Percentiles rank a stretch among this genome's conserved stretches.
phyloP scores from a whole-genome alignment of 2,888 invertebrate genomes.

The Ophion costatus region DNA sequence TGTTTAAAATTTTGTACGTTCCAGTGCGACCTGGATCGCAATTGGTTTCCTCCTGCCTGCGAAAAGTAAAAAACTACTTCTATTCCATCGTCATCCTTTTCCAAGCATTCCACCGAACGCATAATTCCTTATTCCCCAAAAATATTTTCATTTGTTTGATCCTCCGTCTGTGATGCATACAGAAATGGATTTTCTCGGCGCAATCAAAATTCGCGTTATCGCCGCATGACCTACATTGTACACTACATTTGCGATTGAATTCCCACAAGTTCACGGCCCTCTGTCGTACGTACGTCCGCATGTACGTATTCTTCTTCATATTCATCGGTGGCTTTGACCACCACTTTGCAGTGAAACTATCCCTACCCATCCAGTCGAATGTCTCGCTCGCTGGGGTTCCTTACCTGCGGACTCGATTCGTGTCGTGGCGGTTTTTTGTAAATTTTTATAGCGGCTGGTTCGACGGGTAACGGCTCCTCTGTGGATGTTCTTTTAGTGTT shows the following conservation, averaged over 20 bases:
- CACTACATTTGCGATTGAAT: conserved; percentile 73
- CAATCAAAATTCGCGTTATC: background rate
- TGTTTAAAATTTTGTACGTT: conserved; percentile 85
- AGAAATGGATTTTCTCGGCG: background rate
- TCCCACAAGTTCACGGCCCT: conserved; percentile 66
- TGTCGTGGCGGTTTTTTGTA: conserved; percentile 17
- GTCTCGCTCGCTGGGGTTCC: conserved; percentile 7
- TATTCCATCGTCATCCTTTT: background rate
- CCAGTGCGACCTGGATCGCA: conserved; percentile 86
- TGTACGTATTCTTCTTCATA: conserved; percentile 43
- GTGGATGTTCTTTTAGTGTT: conserved; percentile 35
- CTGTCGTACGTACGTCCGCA: conserved; percentile 55
- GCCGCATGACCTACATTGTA: conserved; percentile 73
- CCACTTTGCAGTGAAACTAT: conserved; percentile 10
- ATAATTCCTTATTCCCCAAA: background rate
- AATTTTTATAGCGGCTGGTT: conserved; percentile 7
- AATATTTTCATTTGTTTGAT: no score
- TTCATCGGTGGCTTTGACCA: background rate
- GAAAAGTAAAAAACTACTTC: conserved; percentile 69
- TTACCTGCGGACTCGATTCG: conserved; percentile 13
- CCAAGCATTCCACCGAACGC: background rate
- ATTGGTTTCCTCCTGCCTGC: conserved; percentile 92
- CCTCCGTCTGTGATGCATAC: background rate
- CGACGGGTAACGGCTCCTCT: conserved; percentile 12
- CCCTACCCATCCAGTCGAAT: conserved; percentile 11